Evolutionary conservation across 2,113 vertebrate species (phyloP).

Genomic region (Ailuropoda melanoleuca): DNA sequence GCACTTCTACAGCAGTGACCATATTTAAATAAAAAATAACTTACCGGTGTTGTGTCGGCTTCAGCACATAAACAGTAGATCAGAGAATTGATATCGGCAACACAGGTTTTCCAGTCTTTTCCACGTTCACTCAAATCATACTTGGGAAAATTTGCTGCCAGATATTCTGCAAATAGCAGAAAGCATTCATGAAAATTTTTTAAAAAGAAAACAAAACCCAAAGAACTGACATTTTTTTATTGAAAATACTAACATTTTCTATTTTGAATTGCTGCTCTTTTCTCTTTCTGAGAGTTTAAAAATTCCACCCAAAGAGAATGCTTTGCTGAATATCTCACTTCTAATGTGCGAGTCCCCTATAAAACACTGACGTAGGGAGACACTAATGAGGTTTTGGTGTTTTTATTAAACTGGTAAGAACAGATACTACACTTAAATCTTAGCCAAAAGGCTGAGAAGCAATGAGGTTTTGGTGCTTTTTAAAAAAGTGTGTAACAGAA

Average conservation of each 20-base stretch:
- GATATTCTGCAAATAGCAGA: conserved; percentile 84
- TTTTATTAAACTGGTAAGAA: neutral
- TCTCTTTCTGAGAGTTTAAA: conserved; percentile 38
- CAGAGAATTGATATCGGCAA: conserved; percentile 83
- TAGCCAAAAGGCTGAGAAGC: neutral
- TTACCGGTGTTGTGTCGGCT: conserved; percentile 77
- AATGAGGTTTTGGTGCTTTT: neutral
- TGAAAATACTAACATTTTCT: conserved; percentile 33
- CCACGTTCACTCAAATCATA: conserved; percentile 86
- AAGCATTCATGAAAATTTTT: conserved; percentile 41
- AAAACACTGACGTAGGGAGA: conserved; percentile 6
- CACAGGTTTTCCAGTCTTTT: conserved; percentile 87
- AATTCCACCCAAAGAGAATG: neutral
- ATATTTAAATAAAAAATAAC: conserved; percentile 63
- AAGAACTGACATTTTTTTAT: neutral
- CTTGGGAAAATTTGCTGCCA: conserved; percentile 80
- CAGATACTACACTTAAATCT: neutral
- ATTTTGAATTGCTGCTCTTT: neutral
- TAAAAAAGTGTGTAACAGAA: neutral
- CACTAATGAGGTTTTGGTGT: neutral
- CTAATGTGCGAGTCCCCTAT: neutral
- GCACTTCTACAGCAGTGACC: neutral
- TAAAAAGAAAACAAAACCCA: neutral
- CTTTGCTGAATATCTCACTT: conserved; percentile 26
- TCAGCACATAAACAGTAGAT: conserved; percentile 82